Percentiles rank a stretch among this genome's conserved stretches.
Conservation (phyloP, 2,888 invertebrate genomes). For the Drosophila atripex region DNA sequence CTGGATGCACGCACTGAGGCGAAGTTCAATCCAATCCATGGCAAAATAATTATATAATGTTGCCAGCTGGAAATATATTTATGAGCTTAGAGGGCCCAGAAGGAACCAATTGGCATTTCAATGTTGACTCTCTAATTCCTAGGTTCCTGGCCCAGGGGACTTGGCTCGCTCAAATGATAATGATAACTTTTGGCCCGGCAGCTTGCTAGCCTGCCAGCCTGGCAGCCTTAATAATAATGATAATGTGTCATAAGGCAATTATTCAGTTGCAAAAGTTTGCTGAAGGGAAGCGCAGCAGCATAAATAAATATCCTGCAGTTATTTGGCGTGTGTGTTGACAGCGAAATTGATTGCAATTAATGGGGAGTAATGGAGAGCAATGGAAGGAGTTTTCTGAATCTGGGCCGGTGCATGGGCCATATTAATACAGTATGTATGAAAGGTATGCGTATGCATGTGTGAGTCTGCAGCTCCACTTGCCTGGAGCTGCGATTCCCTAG, state of each 20-base stretch:
- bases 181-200: constrained; percentile 54
- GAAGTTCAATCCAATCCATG: constrained; percentile 30
- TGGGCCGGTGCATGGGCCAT: constrained; percentile 12
- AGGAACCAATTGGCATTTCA: constrained; percentile 39
- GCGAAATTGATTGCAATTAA: constrained; percentile 79
- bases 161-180: constrained; percentile 55
- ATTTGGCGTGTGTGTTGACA: constrained; percentile 77
- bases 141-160: constrained; percentile 47
- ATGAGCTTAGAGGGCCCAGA: constrained; percentile 50
- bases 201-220: constrained; percentile 39
- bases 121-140: constrained; percentile 61
- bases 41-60: constrained; percentile 79
- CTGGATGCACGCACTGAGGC: constrained; percentile 50
- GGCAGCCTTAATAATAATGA: constrained; percentile 71
- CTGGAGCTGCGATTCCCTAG: constrained; percentile 5
- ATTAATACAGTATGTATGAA: constrained; percentile 19
- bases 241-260: constrained; percentile 80
- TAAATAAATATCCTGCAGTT: constrained; percentile 77
- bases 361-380: constrained; percentile 27
- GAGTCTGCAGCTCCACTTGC: constrained; percentile 1
- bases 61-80: constrained; percentile 68
- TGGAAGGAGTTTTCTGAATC: constrained; percentile 1
- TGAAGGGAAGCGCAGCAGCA: constrained; percentile 42
- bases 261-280: constrained; percentile 72
- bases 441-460: constrained; percentile 2